Conservation (phyloP, 2,113 vertebrate species). For the Ammodytes dubius region DNA sequence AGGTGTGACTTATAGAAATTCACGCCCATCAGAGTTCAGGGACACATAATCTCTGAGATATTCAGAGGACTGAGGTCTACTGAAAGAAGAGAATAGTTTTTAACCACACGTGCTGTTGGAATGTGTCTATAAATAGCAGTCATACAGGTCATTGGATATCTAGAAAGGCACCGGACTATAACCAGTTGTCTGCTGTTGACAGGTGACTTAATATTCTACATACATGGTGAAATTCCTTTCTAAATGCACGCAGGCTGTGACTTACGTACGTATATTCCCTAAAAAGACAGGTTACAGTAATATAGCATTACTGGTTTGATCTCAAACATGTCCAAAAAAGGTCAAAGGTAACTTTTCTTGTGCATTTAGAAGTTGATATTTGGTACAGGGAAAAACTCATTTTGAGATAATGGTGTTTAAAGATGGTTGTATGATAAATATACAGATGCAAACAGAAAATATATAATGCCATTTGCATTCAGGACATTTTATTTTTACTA, state of each 20-base stretch:
- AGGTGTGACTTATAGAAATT: conserved; percentile 30
- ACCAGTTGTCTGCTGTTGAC: conserved; percentile 73
- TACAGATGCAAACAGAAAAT: no score
- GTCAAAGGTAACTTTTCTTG: background rate
- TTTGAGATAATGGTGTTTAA: no score
- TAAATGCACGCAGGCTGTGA: conserved; percentile 12
- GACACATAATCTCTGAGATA: conserved; percentile 42
- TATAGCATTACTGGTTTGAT: background rate
- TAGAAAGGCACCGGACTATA: conserved; percentile 47
- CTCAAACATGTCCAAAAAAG: background rate
- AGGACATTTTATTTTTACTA: no score
- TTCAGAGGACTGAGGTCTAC: conserved; percentile 24
- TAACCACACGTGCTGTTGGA: conserved; percentile 44
- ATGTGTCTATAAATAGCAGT: conserved; percentile 70
- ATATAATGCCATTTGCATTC: no score
- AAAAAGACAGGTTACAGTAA: background rate
- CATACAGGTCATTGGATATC: conserved; percentile 69
- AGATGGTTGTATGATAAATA: no score
- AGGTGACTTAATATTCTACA: conserved; percentile 55
- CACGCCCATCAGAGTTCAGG: background rate
- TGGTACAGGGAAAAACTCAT: no score
- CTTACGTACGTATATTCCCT: background rate
- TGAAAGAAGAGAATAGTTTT: conserved; percentile 48
- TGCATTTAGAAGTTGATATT: no score
- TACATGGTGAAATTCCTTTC: conserved; percentile 52